Conservation (phyloP, 2,113 vertebrate genomes). For the Tor tambroides region DNA sequence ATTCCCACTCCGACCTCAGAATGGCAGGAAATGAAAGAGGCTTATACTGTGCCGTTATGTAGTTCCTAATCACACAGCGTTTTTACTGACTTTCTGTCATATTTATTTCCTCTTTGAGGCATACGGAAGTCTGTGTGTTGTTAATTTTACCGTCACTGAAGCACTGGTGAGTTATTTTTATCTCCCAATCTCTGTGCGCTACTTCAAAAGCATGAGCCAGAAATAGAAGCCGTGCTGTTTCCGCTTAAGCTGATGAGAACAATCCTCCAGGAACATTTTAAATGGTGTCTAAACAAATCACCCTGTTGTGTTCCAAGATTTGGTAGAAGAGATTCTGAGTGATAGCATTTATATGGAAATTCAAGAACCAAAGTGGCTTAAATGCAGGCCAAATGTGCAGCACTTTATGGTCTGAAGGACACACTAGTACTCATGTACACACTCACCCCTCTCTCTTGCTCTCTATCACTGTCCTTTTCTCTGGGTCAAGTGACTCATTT, state of each 20-base stretch:
- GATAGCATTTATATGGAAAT: slow-evolving; percentile 32
- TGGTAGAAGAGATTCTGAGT: neutral
- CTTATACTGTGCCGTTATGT: slow-evolving; percentile 55
- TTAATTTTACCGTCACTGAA: slow-evolving; percentile 68
- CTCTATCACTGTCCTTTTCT: neutral
- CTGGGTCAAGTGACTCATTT: neutral
- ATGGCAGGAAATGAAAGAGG: slow-evolving; percentile 62
- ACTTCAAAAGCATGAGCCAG: slow-evolving; percentile 44
- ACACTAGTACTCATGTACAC: neutral
- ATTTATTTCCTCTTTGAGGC: neutral
- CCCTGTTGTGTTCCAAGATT: slow-evolving; percentile 25
- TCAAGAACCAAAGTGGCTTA: slow-evolving; percentile 1
- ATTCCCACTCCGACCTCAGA: slow-evolving; percentile 57
- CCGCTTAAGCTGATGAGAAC: slow-evolving; percentile 30
- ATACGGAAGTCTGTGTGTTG: slow-evolving; percentile 4
- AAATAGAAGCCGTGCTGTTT: slow-evolving; percentile 47
- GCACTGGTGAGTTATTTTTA: slow-evolving; percentile 56
- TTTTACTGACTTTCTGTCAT: slow-evolving; percentile 23
- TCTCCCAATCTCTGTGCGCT: slow-evolving; percentile 50
- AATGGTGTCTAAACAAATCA: neutral
- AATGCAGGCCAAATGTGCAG: slow-evolving; percentile 1
- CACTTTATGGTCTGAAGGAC: neutral
- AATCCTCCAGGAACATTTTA: neutral
- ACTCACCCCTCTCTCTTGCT: neutral
- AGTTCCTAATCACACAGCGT: slow-evolving; percentile 25